phyloP scores from a whole-genome alignment of 2,888 invertebrate genomes.

The Thera britannica region DNA sequence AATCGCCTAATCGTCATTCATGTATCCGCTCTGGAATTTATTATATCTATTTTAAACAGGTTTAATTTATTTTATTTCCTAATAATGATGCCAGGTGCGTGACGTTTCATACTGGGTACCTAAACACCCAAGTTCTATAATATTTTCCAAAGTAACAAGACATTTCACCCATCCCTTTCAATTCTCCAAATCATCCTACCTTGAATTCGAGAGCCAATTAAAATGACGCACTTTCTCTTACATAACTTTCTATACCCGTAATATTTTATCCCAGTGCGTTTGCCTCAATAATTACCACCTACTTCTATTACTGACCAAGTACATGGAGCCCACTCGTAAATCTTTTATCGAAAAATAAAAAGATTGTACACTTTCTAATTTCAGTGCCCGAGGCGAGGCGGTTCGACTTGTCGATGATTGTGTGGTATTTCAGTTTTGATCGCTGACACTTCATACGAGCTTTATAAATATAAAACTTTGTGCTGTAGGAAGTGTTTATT shows the following conservation, averaged over 20 bases:
- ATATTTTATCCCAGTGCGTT: slow-evolving; percentile 26
- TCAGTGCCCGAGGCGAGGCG: slow-evolving; percentile 73
- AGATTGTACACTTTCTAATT: slow-evolving; percentile 77
- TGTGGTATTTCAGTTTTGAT: slow-evolving; percentile 33
- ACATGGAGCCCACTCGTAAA: slow-evolving; percentile 65
- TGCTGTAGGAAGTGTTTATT: neutral
- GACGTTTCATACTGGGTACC: neutral
- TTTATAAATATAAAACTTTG: neutral
- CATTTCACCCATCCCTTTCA: slow-evolving; percentile 1
- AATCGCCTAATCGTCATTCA: slow-evolving; percentile 32
- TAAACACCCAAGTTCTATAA: neutral
- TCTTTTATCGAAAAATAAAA: slow-evolving; percentile 65
- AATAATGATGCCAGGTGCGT: neutral
- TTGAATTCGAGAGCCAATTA: slow-evolving; percentile 28
- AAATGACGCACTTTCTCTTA: slow-evolving; percentile 40
- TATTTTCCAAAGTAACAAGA: neutral
- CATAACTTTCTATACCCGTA: slow-evolving; percentile 33
- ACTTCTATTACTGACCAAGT: slow-evolving; percentile 26
- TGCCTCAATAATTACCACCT: slow-evolving; percentile 30
- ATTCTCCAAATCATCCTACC: slow-evolving; percentile 12
- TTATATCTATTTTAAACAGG: slow-evolving; percentile 17
- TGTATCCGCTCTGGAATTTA: slow-evolving; percentile 32
- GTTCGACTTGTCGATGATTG: slow-evolving; percentile 40
- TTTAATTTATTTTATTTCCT: slow-evolving; percentile 19
- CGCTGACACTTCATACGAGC: slow-evolving; percentile 22